Evolutionary conservation across 2,113 vertebrate genomes (phyloP), one percentile per base, ranked within the genome.

Genomic region (Caranx melampygus): DNA sequence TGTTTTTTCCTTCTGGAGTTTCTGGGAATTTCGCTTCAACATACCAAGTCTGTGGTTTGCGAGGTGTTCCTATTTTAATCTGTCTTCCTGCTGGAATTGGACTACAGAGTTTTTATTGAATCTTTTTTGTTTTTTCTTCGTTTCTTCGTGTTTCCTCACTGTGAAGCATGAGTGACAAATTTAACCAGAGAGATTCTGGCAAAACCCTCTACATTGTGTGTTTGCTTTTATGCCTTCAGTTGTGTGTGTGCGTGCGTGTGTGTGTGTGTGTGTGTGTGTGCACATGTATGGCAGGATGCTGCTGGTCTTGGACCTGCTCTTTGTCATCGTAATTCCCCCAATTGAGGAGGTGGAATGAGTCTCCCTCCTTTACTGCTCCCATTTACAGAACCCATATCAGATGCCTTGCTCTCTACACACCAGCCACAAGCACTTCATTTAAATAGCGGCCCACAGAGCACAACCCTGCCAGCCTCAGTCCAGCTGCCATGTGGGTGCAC

Each of bases 261-360:
- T 42, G 54, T 66, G 64, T 74, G 73, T 75, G 66, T 67, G 75
- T 75, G 37, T 34, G 65, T 59, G 58, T n/a, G 47, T 26, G 31
- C 20, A 34, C 21, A 49, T 44, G 86, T 45, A 72, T 40, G 52
- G 70, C 86, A 86, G 81, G 85, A 89, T 89, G 83, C 78, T 62
- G 65, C 64, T 67, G 83, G 72, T 77, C 60, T 62, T 63, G 42
- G 71, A 84, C 77, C 91, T 93, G 89, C 79, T 86, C 72, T 90
- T 81, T 86, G 88, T 91, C 91, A 91, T 75, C n/a, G 21, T 92
- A 91, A 91, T 91, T 91, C 84, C 81, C 79, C 75, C 78, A 91
- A 92, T 92, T 90, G 86, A 93, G 86, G 83, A 87, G 81, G 83
- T 81, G 76, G 87, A 90, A 78, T 67, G 83, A 87, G 76, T 78